phyloP scores from a whole-genome alignment of 2,888 invertebrate species.

The Nomada ferruginata region DNA sequence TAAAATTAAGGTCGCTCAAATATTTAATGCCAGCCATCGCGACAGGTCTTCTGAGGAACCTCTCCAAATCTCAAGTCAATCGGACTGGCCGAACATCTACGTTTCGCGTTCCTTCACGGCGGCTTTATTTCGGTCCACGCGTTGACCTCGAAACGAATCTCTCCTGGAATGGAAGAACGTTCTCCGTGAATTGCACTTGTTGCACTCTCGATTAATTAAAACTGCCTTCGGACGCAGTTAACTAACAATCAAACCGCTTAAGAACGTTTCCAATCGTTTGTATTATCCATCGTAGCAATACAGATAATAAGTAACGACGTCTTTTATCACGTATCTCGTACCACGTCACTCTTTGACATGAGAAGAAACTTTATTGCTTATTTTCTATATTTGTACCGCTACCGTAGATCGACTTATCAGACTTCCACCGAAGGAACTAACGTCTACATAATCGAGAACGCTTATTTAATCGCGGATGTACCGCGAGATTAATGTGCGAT shows the following conservation, averaged over 20 bases:
- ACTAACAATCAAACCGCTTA: not conserved
- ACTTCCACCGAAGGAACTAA: not conserved
- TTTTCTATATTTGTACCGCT: not conserved
- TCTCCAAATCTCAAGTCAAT: conserved; percentile 1
- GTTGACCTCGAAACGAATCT: conserved; percentile 6
- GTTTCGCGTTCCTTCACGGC: not conserved
- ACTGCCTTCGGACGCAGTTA: not conserved
- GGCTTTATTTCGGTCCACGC: conserved; percentile 32
- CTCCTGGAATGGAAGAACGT: not conserved
- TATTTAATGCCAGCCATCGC: too few species aligned
- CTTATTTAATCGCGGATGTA: not conserved
- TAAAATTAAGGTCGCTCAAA: too few species aligned
- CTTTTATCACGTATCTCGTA: not conserved
- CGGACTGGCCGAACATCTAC: not conserved
- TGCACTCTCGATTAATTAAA: not conserved
- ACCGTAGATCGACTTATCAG: not conserved
- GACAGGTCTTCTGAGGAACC: not conserved
- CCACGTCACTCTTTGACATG: not conserved
- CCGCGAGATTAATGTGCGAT: conserved; percentile 4
- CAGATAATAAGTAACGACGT: not conserved
- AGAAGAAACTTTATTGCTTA: not conserved
- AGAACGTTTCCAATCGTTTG: not conserved
- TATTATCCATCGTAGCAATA: not conserved
- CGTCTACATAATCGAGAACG: not conserved
- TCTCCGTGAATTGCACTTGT: not conserved